Evolutionary conservation across 35 echinoderm and acorn worm genomes (phyloP), one percentile per base, ranked within the genome.

Genomic region (Holothuria glaberrima): DNA sequence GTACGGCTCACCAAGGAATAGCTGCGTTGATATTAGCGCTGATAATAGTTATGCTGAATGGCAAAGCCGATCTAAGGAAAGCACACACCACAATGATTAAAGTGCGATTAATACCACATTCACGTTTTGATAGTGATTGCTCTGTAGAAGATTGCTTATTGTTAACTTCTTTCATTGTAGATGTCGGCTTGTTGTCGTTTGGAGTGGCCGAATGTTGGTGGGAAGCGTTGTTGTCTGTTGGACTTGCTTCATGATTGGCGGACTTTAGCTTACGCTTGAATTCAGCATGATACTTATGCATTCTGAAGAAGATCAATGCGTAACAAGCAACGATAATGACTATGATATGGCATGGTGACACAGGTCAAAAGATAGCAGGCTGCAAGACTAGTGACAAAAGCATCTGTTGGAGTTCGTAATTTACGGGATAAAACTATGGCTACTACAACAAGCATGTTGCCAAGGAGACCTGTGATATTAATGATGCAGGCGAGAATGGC

Each of bases 51-150:
- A 83, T 12, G 41, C 79, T 58, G n/a, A 83, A 83, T 12, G 79
- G 79, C 79, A 83, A 9, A 9, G 58, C 56, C 20, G 28, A 83
- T 30, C 57, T 22, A 29, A 30, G 19, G 34, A 83, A 83, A 12
- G 56, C 79, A 33, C 79, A 58, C 9, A 83, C 79, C 9, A 83
- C 58, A 6, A 83, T 25, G 20, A 83, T 58, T 30, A 83, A 83
- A 83, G 27, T 83, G 17, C 79, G 79, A 0, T 29, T 83, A 54
- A 83, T 58, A 29, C 58, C 58, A 14, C 58, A 9, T 61, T 83
- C 41, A 17, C 48, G 79, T 46, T 46, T 10, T 46, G 44, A 46
- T 10, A 46, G 10, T 5, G 4, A 10, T 46, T 46, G 4, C 44
- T 4, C 44, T 46, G 4, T 46, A 4, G 44, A 46, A 10, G 4